Percentiles rank a stretch among this genome's conserved stretches.
phyloP scores from a whole-genome alignment of 2,797 vertebrate genomes.

The Thripadectes ignobilis region DNA sequence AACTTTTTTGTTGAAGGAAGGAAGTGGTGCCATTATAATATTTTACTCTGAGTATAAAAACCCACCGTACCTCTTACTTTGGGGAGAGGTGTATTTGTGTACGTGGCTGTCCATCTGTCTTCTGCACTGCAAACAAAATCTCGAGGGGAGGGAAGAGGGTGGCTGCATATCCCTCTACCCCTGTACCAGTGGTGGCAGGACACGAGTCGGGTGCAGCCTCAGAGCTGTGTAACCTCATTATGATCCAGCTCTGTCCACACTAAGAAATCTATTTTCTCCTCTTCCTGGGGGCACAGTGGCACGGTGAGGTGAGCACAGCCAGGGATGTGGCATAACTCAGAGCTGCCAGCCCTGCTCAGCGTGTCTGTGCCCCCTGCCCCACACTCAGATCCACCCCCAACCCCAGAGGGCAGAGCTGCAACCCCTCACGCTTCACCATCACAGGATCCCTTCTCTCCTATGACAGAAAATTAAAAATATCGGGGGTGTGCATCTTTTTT shows the following conservation, averaged over 20 bases:
- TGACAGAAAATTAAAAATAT: neutral
- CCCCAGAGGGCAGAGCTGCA: neutral
- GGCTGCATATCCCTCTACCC: neutral
- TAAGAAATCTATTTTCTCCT: neutral
- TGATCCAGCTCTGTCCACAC: neutral
- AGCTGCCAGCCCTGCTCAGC: fast-evolving
- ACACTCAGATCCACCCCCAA: fast-evolving
- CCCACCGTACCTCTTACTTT: neutral
- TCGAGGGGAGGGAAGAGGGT: neutral
- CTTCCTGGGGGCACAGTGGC: fast-evolving
- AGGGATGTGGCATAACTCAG: neutral
- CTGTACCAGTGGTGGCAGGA: neutral
- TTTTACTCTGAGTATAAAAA: neutral
- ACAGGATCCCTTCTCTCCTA: neutral
- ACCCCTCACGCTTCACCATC: neutral
- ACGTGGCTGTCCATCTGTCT: neutral
- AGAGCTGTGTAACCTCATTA: neutral
- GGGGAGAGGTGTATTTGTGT: neutral
- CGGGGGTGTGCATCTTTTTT: neutral
- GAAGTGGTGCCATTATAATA: neutral
- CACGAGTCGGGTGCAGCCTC: neutral
- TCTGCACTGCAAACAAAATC: neutral
- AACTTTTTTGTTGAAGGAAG: constrained; percentile 13
- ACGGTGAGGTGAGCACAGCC: fast-evolving
- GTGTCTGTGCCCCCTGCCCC: neutral